Percentiles rank a stretch among this genome's conserved stretches.
Conservation (phyloP, 2,888 invertebrate genomes). For the Cosmorhoe ocellata region DNA sequence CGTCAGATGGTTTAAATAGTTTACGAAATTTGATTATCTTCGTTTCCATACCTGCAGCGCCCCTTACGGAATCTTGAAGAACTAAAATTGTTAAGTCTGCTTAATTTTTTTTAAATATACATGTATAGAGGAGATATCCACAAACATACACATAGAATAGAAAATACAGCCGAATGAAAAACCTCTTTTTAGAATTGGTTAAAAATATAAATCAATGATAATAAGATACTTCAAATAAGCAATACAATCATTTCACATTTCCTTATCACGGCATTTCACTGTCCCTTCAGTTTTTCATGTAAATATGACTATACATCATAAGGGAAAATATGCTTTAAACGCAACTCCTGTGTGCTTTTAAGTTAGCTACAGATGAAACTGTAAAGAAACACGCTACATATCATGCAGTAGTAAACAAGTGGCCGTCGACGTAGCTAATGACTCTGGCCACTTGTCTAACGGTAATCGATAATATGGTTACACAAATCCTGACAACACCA, state of each 20-base stretch:
- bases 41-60: too few relatives aligned
- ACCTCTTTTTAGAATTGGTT: too few relatives aligned
- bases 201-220: too few relatives aligned
- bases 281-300: conserved; percentile 44
- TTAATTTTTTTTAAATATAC: too few relatives aligned
- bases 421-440: background rate
- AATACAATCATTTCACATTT: conserved; percentile 49
- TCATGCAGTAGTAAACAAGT: background rate
- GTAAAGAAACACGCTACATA: conserved; percentile 2
- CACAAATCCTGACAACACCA: background rate
- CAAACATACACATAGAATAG: too few relatives aligned
- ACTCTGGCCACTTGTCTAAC: background rate
- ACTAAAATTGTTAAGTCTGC: too few relatives aligned
- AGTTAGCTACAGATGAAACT: conserved; percentile 42
- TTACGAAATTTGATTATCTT: too few relatives aligned
- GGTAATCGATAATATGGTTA: background rate
- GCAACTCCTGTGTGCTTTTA: conserved; percentile 52
- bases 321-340: conserved; percentile 40
- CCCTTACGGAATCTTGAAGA: too few relatives aligned
- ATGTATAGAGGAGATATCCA: too few relatives aligned
- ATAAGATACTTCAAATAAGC: too few relatives aligned
- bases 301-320: conserved; percentile 30
- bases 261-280: conserved; percentile 47
- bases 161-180: too few relatives aligned
- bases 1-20: too few relatives aligned